A percentile compares a stretch with the other conserved stretches of the same genome.
Evolutionary conservation across 1,140 invertebrate species (phyloP).

Genomic region (Camponotus floridanus): DNA sequence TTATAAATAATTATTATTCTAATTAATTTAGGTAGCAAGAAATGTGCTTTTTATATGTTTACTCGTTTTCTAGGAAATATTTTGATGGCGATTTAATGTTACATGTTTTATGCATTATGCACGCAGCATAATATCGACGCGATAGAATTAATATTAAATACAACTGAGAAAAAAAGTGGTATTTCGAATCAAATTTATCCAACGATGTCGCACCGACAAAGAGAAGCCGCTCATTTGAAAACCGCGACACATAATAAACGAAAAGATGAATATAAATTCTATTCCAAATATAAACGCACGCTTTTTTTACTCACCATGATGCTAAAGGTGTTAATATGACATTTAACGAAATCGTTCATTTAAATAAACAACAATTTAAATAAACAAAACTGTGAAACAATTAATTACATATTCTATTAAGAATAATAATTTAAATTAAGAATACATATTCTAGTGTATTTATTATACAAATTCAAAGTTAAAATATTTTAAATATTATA

Average conservation of each 20-base stretch:
- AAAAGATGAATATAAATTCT: conserved; percentile 38
- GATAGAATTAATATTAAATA: not conserved
- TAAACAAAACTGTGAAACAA: not conserved
- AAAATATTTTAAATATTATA: too few species aligned
- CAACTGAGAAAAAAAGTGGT: not conserved
- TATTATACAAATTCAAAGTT: not conserved
- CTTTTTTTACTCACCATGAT: conserved; percentile 2
- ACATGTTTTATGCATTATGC: conserved; percentile 32
- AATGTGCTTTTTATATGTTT: conserved; percentile 11
- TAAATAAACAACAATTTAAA: not conserved
- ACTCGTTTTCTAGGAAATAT: not conserved
- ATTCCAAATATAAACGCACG: not conserved
- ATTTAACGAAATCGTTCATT: not conserved
- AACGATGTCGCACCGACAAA: conserved; percentile 27
- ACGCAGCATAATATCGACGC: not conserved
- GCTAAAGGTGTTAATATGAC: conserved; percentile 6
- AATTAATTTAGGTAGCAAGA: conserved; percentile 10
- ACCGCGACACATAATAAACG: conserved; percentile 4
- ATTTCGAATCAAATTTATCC: conserved; percentile 35
- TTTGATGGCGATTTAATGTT: conserved; percentile 25
- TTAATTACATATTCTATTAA: not conserved
- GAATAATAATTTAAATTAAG: not conserved
- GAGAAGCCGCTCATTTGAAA: not conserved
- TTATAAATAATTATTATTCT: too few species aligned
- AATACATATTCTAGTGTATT: not conserved